phyloP scores from a whole-genome alignment of 1,140 invertebrate species.

The Pygmarrhopalites habei region DNA sequence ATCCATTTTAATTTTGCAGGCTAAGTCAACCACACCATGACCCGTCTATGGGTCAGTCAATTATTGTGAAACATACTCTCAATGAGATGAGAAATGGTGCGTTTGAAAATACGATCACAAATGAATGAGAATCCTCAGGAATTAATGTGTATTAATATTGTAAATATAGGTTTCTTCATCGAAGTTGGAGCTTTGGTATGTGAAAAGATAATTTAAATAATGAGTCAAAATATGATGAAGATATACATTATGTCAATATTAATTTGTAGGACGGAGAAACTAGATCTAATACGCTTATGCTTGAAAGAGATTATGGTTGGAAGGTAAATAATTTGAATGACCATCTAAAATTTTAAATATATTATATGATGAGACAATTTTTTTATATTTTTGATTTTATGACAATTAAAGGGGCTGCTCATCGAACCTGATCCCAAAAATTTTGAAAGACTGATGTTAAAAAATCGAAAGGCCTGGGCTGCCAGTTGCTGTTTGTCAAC shows the following conservation, averaged over 20 bases:
- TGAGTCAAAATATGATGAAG: no score
- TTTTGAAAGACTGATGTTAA: constrained; percentile 38
- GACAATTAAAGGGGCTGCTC: constrained; percentile 41
- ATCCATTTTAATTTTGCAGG: no score
- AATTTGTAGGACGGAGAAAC: constrained; percentile 39
- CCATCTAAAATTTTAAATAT: no score
- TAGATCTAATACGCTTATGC: constrained; percentile 32
- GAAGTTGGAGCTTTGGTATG: no score
- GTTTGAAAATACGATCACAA: no score
- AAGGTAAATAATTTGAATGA: constrained; percentile 22
- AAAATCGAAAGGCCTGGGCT: constrained; percentile 41
- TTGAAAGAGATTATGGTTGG: constrained; percentile 35
- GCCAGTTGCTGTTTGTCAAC: constrained; percentile 40
- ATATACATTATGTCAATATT: no score
- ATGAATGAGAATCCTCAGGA: no score
- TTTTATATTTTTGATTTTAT: no score
- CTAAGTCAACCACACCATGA: constrained; percentile 19
- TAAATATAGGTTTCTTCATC: no score
- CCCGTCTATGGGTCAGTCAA: constrained; percentile 37
- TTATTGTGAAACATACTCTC: constrained; percentile 29
- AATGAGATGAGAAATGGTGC: constrained; percentile 19
- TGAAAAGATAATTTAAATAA: no score
- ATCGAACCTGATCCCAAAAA: constrained; percentile 45
- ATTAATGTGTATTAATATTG: no score
- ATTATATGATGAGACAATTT: no score